Evolutionary conservation across 2,113 vertebrate genomes (phyloP).

Genomic region (Madoqua kirkii): DNA sequence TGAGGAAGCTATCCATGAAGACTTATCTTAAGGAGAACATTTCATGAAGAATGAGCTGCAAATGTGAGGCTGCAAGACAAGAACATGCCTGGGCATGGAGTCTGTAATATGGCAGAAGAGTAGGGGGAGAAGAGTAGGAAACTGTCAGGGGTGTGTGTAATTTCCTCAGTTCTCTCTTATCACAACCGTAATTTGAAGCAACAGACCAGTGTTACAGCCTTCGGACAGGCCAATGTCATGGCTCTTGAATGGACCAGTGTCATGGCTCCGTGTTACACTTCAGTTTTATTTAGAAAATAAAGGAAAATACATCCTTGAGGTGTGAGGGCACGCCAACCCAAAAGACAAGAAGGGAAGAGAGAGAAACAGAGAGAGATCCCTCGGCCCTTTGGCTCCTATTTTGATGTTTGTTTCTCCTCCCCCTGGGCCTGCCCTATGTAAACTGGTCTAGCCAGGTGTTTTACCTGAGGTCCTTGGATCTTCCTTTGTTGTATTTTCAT

Average conservation of each 20-base stretch:
- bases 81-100: fast-evolving
- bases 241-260: neutral
- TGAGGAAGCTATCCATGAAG: neutral
- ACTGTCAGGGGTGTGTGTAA: neutral
- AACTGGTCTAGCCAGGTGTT: neutral
- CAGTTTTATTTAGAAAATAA: neutral
- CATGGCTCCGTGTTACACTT: neutral
- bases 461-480: neutral
- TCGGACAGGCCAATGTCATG: neutral
- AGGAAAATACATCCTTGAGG: neutral
- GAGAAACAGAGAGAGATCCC: neutral
- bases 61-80: neutral
- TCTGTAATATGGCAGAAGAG: fast-evolving
- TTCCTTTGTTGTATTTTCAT: neutral
- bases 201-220: neutral
- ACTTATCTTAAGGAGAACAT: neutral
- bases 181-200: neutral
- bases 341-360: neutral
- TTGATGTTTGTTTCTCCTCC: neutral
- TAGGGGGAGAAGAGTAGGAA: neutral
- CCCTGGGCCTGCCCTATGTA: neutral
- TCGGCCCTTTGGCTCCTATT: neutral
- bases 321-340: neutral
- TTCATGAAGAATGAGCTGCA: neutral
- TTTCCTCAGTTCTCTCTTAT: neutral